These are phyloP conservation scores for Tragelaphus oryx DNA, from an alignment of 2,797 vertebrate species.

Conservation along the genomic window DNA sequence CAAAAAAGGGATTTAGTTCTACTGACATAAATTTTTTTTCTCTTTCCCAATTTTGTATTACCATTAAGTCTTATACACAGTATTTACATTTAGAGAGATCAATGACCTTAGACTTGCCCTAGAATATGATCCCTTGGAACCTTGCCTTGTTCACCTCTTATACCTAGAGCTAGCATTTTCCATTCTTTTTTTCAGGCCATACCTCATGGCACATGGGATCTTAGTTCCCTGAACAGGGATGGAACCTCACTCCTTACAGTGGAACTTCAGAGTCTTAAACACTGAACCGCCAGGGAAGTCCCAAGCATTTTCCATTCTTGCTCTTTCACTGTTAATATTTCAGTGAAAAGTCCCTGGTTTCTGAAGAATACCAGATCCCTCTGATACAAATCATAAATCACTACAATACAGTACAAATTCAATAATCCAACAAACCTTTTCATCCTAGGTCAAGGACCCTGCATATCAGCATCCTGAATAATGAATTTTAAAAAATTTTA, in stretches of 20 bases:
- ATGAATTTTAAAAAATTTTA: background rate
- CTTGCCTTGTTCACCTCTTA: background rate
- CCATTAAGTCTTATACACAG: background rate
- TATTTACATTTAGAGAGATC: background rate
- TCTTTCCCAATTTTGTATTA: background rate
- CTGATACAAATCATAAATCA: background rate
- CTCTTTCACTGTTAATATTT: slow-evolving; percentile 22
- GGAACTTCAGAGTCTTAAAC: background rate
- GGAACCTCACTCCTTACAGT: background rate
- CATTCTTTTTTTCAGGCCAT: background rate
- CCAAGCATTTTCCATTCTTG: slow-evolving; percentile 20
- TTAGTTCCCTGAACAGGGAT: background rate
- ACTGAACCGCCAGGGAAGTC: background rate
- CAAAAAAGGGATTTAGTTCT: background rate
- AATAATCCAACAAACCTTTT: slow-evolving; percentile 5
- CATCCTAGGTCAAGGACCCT: background rate
- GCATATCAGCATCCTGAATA: background rate
- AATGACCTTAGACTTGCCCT: background rate
- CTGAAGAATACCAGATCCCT: background rate
- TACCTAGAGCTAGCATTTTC: background rate
- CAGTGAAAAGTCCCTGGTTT: background rate
- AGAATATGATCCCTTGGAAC: background rate
- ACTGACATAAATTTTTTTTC: background rate
- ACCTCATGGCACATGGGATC: background rate
- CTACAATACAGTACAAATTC: background rate